Conservation (phyloP, 2,113 vertebrate genomes). For the Pampusana beccarii region DNA sequence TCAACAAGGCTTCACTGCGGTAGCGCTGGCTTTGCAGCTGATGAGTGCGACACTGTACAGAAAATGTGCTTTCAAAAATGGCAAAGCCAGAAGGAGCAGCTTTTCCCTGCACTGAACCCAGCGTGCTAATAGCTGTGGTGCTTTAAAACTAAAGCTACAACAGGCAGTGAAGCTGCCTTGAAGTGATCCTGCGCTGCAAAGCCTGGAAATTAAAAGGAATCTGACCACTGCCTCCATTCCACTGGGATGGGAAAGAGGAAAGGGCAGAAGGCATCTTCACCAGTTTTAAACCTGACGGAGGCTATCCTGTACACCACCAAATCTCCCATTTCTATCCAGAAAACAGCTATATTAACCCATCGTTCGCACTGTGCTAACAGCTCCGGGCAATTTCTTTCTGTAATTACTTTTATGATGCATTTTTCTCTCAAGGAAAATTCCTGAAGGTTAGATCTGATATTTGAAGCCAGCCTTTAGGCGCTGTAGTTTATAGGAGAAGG, state of each 20-base stretch:
- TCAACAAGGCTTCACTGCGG: not conserved
- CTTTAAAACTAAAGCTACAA: not conserved
- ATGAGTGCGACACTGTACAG: not conserved
- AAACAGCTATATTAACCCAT: not conserved
- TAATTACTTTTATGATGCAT: not conserved
- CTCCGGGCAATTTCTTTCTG: not conserved
- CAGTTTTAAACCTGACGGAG: not conserved
- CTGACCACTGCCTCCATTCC: not conserved
- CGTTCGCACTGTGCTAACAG: not conserved
- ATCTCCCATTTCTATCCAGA: not conserved
- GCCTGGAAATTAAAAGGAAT: not conserved
- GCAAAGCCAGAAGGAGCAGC: constrained; percentile 21
- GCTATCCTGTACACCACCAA: not conserved
- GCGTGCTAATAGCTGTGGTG: not conserved
- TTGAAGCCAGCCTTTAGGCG: not conserved
- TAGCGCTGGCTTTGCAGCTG: not conserved
- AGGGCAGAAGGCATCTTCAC: not conserved
- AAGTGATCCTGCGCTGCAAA: not conserved
- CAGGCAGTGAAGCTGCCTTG: not conserved
- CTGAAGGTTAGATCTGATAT: not conserved
- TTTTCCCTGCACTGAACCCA: not conserved
- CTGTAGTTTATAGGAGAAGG: not conserved
- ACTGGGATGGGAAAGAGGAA: not conserved
- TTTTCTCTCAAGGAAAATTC: constrained; percentile 32
- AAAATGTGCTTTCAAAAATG: not conserved